Evolutionary conservation across 2,888 invertebrate genomes (phyloP).

Genomic region (Eupithecia centaureata): DNA sequence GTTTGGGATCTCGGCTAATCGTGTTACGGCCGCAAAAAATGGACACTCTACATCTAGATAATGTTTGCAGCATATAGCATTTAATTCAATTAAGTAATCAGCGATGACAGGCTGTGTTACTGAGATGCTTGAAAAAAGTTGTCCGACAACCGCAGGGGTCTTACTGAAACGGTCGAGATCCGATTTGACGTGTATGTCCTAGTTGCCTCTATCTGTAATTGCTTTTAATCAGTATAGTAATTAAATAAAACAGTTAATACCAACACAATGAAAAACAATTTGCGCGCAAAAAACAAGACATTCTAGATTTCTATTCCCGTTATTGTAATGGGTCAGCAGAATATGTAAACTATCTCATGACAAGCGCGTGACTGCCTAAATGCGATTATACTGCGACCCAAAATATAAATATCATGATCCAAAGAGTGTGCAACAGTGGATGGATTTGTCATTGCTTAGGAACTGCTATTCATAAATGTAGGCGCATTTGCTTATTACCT

Average conservation of each 20-base stretch:
- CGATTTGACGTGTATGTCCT: constrained; percentile 53
- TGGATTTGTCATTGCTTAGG: neutral
- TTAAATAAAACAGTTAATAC: constrained; percentile 73
- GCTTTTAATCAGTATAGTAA: constrained; percentile 71
- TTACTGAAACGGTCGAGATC: constrained; percentile 45
- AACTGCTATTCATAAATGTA: constrained; percentile 1
- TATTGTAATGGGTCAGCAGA: constrained; percentile 60
- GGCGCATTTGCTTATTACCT: neutral
- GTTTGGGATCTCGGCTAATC: constrained; percentile 45
- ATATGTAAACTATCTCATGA: constrained; percentile 52
- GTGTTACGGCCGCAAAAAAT: constrained; percentile 42
- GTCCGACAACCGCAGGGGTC: constrained; percentile 47
- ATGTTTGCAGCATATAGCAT: constrained; percentile 48
- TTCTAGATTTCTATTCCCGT: constrained; percentile 56
- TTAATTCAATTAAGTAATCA: constrained; percentile 75
- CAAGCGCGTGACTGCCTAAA: constrained; percentile 49
- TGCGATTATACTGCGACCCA: constrained; percentile 24
- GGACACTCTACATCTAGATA: constrained; percentile 40
- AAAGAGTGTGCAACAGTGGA: neutral
- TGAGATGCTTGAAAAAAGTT: constrained; percentile 65
- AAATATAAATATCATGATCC: constrained; percentile 11
- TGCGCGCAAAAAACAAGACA: constrained; percentile 49
- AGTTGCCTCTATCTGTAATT: constrained; percentile 66
- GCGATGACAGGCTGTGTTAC: constrained; percentile 67
- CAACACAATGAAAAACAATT: constrained; percentile 57